Evolutionary conservation across 2,888 invertebrate species (phyloP).

Genomic region (Clunio marinus): DNA sequence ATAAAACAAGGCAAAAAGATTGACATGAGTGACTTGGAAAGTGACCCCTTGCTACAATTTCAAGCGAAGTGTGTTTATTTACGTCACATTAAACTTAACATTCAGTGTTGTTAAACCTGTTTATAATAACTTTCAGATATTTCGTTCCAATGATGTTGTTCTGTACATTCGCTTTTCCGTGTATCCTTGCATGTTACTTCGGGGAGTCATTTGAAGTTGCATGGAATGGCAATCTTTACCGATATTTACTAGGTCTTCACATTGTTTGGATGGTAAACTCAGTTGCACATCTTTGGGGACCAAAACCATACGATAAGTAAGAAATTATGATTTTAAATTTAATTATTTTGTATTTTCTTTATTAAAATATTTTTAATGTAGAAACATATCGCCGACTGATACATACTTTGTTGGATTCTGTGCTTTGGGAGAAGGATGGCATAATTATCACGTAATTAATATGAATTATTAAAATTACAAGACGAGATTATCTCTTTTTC

Average conservation of each 20-base stretch:
- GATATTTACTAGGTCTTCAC: slow-evolving; percentile 75
- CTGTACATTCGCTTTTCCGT: slow-evolving; percentile 74
- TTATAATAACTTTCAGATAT: neutral
- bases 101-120: neutral
- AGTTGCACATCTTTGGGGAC: slow-evolving; percentile 89
- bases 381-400: slow-evolving; percentile 64
- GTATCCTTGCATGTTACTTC: slow-evolving; percentile 73
- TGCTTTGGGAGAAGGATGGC: slow-evolving; percentile 66
- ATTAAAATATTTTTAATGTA: slow-evolving; percentile 46
- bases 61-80: slow-evolving; percentile 62
- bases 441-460: neutral
- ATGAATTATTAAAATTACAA: neutral
- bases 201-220: slow-evolving; percentile 67
- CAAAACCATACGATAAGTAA: slow-evolving; percentile 77
- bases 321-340: neutral
- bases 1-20: slow-evolving; percentile 73
- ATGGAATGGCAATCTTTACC: slow-evolving; percentile 71
- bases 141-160: neutral
- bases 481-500: neutral
- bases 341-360: neutral
- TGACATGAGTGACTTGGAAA: slow-evolving; percentile 81
- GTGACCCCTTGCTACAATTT: slow-evolving; percentile 78
- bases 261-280: slow-evolving; percentile 92
- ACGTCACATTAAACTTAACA: neutral
- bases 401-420: slow-evolving; percentile 61